Conservation (phyloP, 2,888 invertebrate species). For the Endotricha flammealis region DNA sequence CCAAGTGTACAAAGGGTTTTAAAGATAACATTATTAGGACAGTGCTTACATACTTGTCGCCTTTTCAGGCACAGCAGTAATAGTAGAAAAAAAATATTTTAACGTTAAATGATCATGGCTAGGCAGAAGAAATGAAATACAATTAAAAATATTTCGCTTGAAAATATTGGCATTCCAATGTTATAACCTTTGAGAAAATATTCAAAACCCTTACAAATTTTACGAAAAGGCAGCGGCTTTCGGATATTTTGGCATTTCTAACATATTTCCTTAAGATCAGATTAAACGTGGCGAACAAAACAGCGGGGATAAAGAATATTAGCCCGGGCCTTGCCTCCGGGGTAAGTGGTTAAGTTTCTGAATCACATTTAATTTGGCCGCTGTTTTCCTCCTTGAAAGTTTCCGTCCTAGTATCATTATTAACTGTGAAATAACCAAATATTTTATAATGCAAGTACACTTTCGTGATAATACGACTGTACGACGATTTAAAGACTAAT, state of each 20-base stretch:
- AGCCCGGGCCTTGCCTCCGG: constrained; percentile 18
- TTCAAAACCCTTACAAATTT: constrained; percentile 8
- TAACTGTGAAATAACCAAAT: not conserved
- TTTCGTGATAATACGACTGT: too few species aligned
- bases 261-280: constrained; percentile 26
- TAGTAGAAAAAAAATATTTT: too few species aligned
- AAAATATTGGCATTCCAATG: constrained; percentile 8
- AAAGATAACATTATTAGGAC: too few species aligned
- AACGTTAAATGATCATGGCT: too few species aligned
- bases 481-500: too few species aligned
- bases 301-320: constrained; percentile 35
- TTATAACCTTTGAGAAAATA: constrained; percentile 9
- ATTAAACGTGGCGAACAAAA: constrained; percentile 37
- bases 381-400: constrained; percentile 27
- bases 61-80: too few species aligned
- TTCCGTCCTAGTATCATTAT: constrained; percentile 5
- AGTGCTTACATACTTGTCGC: too few species aligned
- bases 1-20: too few species aligned
- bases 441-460: too few species aligned
- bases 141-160: too few species aligned
- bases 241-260: constrained; percentile 15
- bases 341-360: constrained; percentile 37
- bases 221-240: constrained; percentile 9
- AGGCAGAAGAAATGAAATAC: too few species aligned
- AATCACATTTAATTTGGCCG: constrained; percentile 36